These are phyloP conservation scores for Lissocephala sabroskyi DNA, from an alignment of 2,888 invertebrate species.

Conservation along the genomic window DNA sequence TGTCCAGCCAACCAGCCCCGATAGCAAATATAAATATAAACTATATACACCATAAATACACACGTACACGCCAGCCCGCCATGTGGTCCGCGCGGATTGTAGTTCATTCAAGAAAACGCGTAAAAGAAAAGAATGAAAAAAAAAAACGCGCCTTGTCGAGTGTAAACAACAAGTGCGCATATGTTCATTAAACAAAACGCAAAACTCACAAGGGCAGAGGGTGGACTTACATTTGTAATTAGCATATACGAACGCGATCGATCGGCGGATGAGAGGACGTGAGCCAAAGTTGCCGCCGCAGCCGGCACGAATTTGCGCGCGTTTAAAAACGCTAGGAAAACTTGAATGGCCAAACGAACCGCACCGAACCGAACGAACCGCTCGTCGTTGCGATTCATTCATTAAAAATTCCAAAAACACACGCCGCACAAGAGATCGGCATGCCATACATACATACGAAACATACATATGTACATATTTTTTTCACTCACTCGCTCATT, in stretches of 20 bases:
- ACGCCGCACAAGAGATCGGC: not conserved
- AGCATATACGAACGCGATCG: constrained; percentile 28
- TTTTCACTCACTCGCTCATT: constrained; percentile 4
- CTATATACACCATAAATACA: constrained; percentile 49
- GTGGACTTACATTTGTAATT: constrained; percentile 37
- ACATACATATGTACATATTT: not conserved
- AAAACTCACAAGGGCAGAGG: too few species aligned
- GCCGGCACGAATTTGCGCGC: too few species aligned
- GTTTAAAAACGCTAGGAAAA: constrained; percentile 8
- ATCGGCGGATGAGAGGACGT: too few species aligned
- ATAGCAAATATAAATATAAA: constrained; percentile 13
- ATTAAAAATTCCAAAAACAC: constrained; percentile 3
- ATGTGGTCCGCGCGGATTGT: constrained; percentile 23
- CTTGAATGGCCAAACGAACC: not conserved
- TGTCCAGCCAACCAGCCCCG: constrained; percentile 18
- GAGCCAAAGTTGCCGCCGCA: too few species aligned
- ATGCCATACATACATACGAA: not conserved
- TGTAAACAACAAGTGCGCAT: constrained; percentile 30
- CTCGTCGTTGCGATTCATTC: too few species aligned
- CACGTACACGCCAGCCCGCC: constrained; percentile 18
- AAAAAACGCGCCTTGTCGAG: constrained; percentile 23
- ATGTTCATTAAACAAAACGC: constrained; percentile 39
- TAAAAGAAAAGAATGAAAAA: constrained; percentile 22
- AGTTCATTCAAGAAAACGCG: constrained; percentile 49
- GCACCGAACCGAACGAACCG: not conserved